Conservation (phyloP, 2,888 invertebrate species). For the Torymus tubicola region DNA sequence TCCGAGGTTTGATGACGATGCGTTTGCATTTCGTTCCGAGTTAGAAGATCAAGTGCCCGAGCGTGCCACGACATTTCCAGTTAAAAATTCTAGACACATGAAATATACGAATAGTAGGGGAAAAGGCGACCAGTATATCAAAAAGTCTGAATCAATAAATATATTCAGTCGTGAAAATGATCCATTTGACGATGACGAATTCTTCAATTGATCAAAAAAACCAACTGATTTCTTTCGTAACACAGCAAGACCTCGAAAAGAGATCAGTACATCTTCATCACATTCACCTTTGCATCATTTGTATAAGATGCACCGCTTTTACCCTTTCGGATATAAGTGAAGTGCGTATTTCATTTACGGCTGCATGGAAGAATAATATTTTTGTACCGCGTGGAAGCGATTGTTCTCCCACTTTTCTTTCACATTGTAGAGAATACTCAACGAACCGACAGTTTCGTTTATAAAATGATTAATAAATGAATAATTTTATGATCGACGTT, state of each 20-base stretch:
- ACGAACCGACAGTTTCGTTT: constrained; percentile 29
- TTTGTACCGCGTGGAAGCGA: constrained; percentile 61
- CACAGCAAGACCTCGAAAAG: constrained; percentile 45
- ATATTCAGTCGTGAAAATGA: constrained; percentile 91
- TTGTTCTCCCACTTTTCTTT: constrained; percentile 44
- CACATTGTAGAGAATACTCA: constrained; percentile 17
- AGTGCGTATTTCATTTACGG: constrained; percentile 54
- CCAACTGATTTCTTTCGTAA: constrained; percentile 53
- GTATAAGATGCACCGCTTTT: constrained; percentile 49
- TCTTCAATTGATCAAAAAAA: constrained; percentile 80
- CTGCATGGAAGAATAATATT: constrained; percentile 61
- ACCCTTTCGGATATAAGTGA: constrained; percentile 50
- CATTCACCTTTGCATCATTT: constrained; percentile 48
- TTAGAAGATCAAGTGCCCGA: constrained; percentile 72
- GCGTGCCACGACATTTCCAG: constrained; percentile 64
- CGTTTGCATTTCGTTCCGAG: constrained; percentile 72
- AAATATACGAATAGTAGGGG: constrained; percentile 74
- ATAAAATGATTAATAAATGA: constrained; percentile 24
- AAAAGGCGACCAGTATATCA: constrained; percentile 82
- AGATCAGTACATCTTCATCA: constrained; percentile 49
- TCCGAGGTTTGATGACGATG: constrained; percentile 70
- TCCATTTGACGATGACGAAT: constrained; percentile 93
- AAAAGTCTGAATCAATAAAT: constrained; percentile 93
- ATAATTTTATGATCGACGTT: constrained; percentile 45
- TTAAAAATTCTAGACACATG: constrained; percentile 73